phyloP scores from a whole-genome alignment of 2,888 invertebrate species.

The Linyphia triangularis region DNA sequence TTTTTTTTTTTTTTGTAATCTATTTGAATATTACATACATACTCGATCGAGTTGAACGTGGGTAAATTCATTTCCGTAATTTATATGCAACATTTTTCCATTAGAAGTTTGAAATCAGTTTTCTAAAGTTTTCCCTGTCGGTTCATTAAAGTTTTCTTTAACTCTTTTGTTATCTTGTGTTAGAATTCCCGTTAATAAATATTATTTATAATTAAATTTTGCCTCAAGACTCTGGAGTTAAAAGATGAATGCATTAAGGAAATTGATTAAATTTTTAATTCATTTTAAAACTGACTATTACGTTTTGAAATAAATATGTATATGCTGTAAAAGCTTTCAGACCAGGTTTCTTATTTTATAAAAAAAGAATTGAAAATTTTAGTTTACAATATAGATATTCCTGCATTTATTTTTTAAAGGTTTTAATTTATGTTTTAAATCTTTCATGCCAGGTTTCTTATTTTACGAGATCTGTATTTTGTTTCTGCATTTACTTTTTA shows the following conservation, averaged over 20 bases:
- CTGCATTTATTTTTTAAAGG: too few species aligned
- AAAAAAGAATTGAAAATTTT: too few species aligned
- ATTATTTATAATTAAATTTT: neutral
- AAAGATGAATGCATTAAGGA: neutral
- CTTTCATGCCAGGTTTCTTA: too few species aligned
- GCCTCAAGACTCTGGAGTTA: neutral
- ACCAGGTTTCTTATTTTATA: too few species aligned
- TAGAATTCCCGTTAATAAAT: neutral
- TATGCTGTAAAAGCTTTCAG: too few species aligned
- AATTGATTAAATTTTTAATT: neutral
- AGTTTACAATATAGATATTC: too few species aligned
- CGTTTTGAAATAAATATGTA: neutral
- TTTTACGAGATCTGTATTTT: too few species aligned
- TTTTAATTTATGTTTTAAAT: too few species aligned
- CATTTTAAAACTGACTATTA: neutral
- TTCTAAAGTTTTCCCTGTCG: too few species aligned
- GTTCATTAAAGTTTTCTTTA: neutral
- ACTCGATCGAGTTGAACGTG: neutral
- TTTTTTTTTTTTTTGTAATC: neutral
- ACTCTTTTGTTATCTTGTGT: too few species aligned
- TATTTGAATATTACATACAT: conserved; percentile 47
- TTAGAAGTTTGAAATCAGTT: conserved; percentile 3
- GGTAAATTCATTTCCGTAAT: conserved; percentile 26
- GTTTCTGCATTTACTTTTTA: too few species aligned
- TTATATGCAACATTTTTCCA: conserved; percentile 44